Percentiles rank a stretch among this genome's conserved stretches.
phyloP scores from a whole-genome alignment of 2,797 vertebrate genomes.

The Knipowitschia caucasica region DNA sequence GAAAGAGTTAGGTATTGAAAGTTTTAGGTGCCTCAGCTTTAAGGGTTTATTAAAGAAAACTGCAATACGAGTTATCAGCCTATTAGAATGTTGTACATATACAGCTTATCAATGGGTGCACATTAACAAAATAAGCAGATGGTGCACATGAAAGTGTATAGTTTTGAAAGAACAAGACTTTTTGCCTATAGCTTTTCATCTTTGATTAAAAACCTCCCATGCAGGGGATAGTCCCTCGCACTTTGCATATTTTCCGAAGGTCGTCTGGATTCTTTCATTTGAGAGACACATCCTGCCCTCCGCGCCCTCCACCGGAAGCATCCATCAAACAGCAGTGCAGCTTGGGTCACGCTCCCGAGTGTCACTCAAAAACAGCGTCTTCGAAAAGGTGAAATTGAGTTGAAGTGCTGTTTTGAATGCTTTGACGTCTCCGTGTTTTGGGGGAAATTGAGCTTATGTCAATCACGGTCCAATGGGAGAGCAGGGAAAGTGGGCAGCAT shows the following conservation, averaged over 20 bases:
- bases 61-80: too few species aligned
- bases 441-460: conserved; percentile 29
- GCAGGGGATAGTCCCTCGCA: too few species aligned
- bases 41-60: too few species aligned
- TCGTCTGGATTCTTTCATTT: neutral
- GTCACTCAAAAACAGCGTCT: conserved; percentile 38
- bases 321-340: conserved; percentile 22
- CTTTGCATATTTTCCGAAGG: neutral
- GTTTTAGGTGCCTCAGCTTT: too few species aligned
- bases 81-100: too few species aligned
- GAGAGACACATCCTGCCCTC: neutral
- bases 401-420: conserved; percentile 38
- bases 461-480: conserved; percentile 39
- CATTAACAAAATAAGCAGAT: too few species aligned
- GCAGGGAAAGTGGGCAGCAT: conserved; percentile 35
- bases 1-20: too few species aligned
- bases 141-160: too few species aligned
- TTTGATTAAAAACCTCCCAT: neutral
- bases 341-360: conserved; percentile 30
- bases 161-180: neutral
- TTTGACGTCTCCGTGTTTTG: conserved; percentile 32
- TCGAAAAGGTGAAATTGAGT: conserved; percentile 53
- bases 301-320: conserved; percentile 5
- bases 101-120: too few species aligned
- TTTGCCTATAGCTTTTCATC: neutral